These are phyloP conservation scores for Antheraea mylitta DNA, from an alignment of 1,140 invertebrate genomes.

Conservation along the genomic window DNA sequence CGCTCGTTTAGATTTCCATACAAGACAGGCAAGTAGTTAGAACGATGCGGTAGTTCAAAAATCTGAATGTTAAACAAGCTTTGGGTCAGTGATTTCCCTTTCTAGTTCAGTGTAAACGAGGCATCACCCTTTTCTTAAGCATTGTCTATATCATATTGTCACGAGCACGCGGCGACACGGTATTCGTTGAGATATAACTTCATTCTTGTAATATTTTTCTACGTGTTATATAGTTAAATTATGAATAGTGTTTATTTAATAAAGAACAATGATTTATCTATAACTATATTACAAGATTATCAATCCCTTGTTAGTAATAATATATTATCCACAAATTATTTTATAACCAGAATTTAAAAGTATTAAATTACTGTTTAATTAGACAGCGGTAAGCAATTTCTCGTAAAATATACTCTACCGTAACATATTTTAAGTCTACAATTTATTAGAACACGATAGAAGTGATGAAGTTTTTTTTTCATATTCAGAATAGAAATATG, in stretches of 20 bases:
- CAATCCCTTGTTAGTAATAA: neutral
- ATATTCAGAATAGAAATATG: no score
- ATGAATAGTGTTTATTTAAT: neutral
- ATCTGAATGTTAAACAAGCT: neutral
- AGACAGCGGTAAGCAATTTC: no score
- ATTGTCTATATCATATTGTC: conserved; percentile 76
- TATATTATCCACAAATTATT: neutral
- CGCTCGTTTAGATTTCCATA: conserved; percentile 40
- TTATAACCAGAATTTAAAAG: neutral
- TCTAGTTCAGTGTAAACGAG: conserved; percentile 37
- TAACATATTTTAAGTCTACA: no score
- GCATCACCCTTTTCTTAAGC: conserved; percentile 67
- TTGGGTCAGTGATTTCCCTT: conserved; percentile 12
- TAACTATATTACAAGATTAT: neutral
- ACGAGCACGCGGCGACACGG: conserved; percentile 67
- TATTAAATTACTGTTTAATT: neutral
- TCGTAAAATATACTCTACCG: no score
- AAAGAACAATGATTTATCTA: neutral
- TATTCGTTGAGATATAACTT: conserved; percentile 68
- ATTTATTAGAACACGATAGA: no score
- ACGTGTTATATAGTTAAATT: conserved; percentile 47
- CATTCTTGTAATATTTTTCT: conserved; percentile 61
- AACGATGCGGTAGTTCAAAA: neutral
- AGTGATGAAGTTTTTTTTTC: no score
- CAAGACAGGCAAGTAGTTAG: neutral